phyloP scores from a whole-genome alignment of 2,113 vertebrate genomes.

The Silurus glanis region DNA sequence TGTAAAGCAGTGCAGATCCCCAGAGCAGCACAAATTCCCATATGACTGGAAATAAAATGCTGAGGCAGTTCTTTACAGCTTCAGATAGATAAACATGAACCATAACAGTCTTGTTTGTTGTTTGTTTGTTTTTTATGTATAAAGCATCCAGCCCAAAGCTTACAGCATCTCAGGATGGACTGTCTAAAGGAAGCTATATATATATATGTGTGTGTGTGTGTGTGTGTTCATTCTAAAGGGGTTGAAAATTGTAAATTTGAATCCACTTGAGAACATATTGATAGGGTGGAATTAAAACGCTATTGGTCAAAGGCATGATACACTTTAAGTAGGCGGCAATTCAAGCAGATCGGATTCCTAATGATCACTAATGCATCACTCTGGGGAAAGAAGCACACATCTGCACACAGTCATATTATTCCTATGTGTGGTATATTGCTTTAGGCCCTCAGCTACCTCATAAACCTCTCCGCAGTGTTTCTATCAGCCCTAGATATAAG shows the following conservation, averaged over 20 bases:
- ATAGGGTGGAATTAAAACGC: constrained; percentile 67
- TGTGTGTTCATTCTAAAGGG: constrained; percentile 49
- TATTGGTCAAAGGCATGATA: constrained; percentile 58
- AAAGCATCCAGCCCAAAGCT: neutral
- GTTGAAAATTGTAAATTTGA: constrained; percentile 60
- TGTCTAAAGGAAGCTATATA: neutral
- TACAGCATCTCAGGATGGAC: neutral
- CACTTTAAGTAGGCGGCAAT: constrained; percentile 42
- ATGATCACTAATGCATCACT: constrained; percentile 25
- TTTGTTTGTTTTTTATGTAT: neutral
- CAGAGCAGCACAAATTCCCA: neutral
- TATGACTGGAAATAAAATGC: neutral
- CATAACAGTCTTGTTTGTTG: neutral
- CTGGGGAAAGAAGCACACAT: neutral
- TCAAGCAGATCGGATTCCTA: constrained; percentile 20
- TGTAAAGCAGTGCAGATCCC: neutral
- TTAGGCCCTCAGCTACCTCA: neutral
- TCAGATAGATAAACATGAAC: neutral
- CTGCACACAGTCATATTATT: neutral
- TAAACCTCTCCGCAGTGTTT: constrained; percentile 21
- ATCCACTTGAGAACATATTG: constrained; percentile 63
- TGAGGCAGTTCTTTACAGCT: neutral
- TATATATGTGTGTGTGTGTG: too few relatives aligned
- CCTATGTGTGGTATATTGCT: neutral
- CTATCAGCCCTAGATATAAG: constrained; percentile 13